Base-by-base conservation (phyloP, 2,888 invertebrate species). In the Catotricha subobsoleta region DNA sequence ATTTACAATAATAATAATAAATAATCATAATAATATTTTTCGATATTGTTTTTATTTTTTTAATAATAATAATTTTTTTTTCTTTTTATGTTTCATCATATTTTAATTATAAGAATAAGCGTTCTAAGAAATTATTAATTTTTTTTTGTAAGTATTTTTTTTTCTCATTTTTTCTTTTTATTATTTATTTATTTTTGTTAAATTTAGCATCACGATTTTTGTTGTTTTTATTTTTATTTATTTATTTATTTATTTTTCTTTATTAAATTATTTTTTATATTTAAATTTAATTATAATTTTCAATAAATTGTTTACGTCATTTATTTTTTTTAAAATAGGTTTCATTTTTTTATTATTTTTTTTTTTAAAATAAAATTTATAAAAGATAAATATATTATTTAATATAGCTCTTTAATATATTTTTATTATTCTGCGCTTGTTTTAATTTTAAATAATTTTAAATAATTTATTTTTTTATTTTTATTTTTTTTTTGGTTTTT, bases 61-160 rank as follows among this genome's bases (percentile, higher is more conserved):
- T 33, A 33, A 33, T 33, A 15, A 33, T 15, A 33, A 33, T 15
- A 30, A 30, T 13, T 30, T 30, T n/a, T 13, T 30, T 30, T 30
- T 15, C 15, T 30, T 30, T 33, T 16, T 16, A 16, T 33, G 10
- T 33, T 33, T 30, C n/a, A 10, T 30, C n/a, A n/a, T n/a, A 10
- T 6, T 30, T 15, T 33, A 15, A 33, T 33, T 16, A 33, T 15
- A 33, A 33, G 13, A 33, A 38, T 38, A 38, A 38, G 38, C 38
- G 25, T 38, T 38, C 28, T 38, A 38, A 38, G 38, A 38, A 27
- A 38, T 23, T 36, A 27, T 38, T 38, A 38, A 21, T 38, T 27
- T 38, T 38, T 12, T 38, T 25, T 38, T n/a, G n/a, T n/a, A n/a
- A n/a, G n/a, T n/a, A n/a, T n/a, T n/a, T n/a, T n/a, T n/a, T n/a